These are phyloP conservation scores for Spodoptera picta DNA, from an alignment of 2,888 invertebrate species.

Conservation along the genomic window DNA sequence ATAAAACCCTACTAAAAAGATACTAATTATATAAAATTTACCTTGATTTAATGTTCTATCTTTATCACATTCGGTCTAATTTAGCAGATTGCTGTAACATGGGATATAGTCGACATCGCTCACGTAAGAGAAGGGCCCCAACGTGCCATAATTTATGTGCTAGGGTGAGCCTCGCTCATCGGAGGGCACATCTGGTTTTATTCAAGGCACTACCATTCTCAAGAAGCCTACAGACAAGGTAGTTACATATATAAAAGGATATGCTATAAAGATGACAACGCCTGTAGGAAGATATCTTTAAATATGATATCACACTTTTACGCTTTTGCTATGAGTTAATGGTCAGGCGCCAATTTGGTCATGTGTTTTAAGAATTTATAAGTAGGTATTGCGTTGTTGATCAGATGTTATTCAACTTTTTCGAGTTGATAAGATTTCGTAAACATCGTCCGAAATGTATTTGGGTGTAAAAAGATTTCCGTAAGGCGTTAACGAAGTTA, in stretches of 20 bases:
- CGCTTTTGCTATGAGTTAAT: conserved; percentile 41
- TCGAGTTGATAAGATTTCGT: too few relatives aligned
- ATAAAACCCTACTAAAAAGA: conserved; percentile 9
- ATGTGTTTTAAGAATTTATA: too few relatives aligned
- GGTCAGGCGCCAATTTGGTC: conserved; percentile 28
- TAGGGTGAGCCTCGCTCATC: conserved; percentile 62
- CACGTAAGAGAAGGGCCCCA: conserved; percentile 73
- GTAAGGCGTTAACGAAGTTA: conserved; percentile 10
- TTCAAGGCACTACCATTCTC: conserved; percentile 60
- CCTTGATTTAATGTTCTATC: conserved; percentile 55
- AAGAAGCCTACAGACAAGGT: conserved; percentile 44
- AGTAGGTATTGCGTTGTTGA: too few relatives aligned
- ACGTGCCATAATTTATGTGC: conserved; percentile 78
- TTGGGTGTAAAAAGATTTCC: conserved; percentile 10
- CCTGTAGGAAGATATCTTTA: conserved; percentile 24
- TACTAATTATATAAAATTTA: conserved; percentile 33
- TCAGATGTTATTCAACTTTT: too few relatives aligned
- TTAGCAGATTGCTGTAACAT: conserved; percentile 66
- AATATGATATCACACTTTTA: background rate
- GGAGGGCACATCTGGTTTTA: conserved; percentile 74
- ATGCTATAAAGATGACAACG: conserved; percentile 19
- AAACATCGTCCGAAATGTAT: background rate
- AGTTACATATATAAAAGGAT: conserved; percentile 7
- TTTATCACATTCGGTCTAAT: conserved; percentile 61
- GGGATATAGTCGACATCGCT: conserved; percentile 69